Evolutionary conservation across 2,888 invertebrate genomes (phyloP).

Genomic region (Watsonalla cultraria): DNA sequence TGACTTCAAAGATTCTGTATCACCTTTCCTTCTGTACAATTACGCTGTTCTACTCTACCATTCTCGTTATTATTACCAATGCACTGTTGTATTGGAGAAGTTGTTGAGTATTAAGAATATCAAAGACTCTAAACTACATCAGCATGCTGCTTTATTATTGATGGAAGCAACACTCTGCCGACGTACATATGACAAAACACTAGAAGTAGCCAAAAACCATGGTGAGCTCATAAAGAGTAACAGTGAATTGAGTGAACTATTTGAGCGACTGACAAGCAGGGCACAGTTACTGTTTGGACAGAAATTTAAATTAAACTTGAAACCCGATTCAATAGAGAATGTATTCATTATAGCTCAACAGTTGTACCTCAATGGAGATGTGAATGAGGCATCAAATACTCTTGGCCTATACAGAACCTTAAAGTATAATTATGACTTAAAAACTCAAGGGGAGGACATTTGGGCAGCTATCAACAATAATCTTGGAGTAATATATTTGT

Average conservation of each 20-base stretch:
- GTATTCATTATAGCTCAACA: slow-evolving; percentile 67
- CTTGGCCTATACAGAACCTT: slow-evolving; percentile 58
- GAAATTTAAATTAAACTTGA: slow-evolving; percentile 46
- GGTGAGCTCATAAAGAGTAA: slow-evolving; percentile 53
- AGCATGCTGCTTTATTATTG: slow-evolving; percentile 55
- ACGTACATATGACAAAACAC: slow-evolving; percentile 61
- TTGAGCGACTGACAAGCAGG: slow-evolving; percentile 59
- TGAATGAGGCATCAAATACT: slow-evolving; percentile 58
- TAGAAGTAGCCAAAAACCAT: slow-evolving; percentile 57
- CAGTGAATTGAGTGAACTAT: slow-evolving; percentile 50
- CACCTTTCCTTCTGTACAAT: slow-evolving; percentile 82
- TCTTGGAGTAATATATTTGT: slow-evolving; percentile 88
- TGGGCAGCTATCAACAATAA: slow-evolving; percentile 86
- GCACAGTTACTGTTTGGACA: slow-evolving; percentile 60
- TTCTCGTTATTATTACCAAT: slow-evolving; percentile 85
- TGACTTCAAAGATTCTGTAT: slow-evolving; percentile 53
- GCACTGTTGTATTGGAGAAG: slow-evolving; percentile 68
- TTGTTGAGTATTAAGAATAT: slow-evolving; percentile 52
- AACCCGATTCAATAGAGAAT: slow-evolving; percentile 66
- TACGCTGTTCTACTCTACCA: slow-evolving; percentile 89
- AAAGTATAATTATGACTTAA: slow-evolving; percentile 59
- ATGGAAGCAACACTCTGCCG: slow-evolving; percentile 67
- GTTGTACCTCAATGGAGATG: slow-evolving; percentile 63
- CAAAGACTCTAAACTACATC: slow-evolving; percentile 57
- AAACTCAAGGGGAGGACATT: slow-evolving; percentile 68